Conservation (phyloP, 2,888 invertebrate species). For the Nephrotoma flavescens region DNA sequence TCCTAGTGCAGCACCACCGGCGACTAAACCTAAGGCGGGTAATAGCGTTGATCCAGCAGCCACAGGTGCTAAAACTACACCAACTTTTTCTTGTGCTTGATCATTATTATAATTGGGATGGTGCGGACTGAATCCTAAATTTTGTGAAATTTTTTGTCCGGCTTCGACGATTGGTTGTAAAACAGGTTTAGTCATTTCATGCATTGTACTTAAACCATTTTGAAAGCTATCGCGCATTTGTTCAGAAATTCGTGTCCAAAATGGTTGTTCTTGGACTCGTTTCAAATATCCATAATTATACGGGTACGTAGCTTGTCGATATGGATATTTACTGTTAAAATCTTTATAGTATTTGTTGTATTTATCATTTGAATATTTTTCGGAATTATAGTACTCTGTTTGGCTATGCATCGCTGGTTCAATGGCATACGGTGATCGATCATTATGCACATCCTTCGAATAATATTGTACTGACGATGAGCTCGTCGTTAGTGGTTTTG, state of each 20-base stretch:
- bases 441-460: slow-evolving; percentile 22
- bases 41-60: slow-evolving; percentile 47
- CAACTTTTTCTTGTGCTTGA: slow-evolving; percentile 48
- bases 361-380: slow-evolving; percentile 18
- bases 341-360: slow-evolving; percentile 26
- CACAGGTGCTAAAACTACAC: slow-evolving; percentile 38
- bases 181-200: slow-evolving; percentile 34
- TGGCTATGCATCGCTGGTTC: background rate
- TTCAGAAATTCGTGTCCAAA: slow-evolving; percentile 60
- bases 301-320: slow-evolving; percentile 39
- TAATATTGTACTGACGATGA: slow-evolving; percentile 16
- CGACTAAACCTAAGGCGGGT: slow-evolving; percentile 61
- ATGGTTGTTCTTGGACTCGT: slow-evolving; percentile 41
- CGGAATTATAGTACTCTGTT: background rate
- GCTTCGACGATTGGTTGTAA: slow-evolving; percentile 63
- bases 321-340: slow-evolving; percentile 35
- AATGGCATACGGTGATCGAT: slow-evolving; percentile 12
- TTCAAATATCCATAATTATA: slow-evolving; percentile 47
- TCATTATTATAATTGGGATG: slow-evolving; percentile 22
- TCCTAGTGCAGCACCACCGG: slow-evolving; percentile 68
- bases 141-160: slow-evolving; percentile 63
- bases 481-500: slow-evolving; percentile 11
- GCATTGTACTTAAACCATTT: slow-evolving; percentile 52
- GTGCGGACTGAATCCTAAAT: slow-evolving; percentile 45
- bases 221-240: slow-evolving; percentile 57